Evolutionary conservation across 2,797 vertebrate species (phyloP).

Genomic region (Distichodus sexfasciatus): DNA sequence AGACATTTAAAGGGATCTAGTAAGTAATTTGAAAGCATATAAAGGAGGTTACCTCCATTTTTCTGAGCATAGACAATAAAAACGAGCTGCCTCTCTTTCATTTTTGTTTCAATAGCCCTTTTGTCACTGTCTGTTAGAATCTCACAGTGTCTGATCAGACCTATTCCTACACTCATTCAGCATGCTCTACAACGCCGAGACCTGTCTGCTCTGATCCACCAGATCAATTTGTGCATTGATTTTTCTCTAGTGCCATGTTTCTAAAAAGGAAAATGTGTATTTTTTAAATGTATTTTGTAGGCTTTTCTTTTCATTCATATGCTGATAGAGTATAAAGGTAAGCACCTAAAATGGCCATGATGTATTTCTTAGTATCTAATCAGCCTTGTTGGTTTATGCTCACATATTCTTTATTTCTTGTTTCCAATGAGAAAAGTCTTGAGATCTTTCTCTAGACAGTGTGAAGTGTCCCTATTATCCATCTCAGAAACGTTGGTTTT

Average conservation of each 20-base stretch:
- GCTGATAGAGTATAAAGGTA: neutral
- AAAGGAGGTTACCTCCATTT: neutral
- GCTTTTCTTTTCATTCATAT: neutral
- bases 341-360: neutral
- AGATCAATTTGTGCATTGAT: neutral
- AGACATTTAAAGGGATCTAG: neutral
- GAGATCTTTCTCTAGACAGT: neutral
- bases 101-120: neutral
- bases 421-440: conserved; percentile 22
- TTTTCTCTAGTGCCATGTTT: neutral
- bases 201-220: neutral
- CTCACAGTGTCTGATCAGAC: neutral
- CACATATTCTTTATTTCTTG: neutral
- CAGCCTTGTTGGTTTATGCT: neutral
- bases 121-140: too few species aligned
- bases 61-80: neutral
- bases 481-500: neutral
- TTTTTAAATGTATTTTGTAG: neutral
- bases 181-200: neutral
- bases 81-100: neutral
- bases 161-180: neutral
- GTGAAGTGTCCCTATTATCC: neutral
- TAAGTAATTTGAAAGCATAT: neutral
- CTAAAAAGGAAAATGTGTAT: neutral
- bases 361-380: too few species aligned